Evolutionary conservation across 2,888 invertebrate genomes (phyloP), one percentile per base, ranked within the genome.

Genomic region (Portevinia maculata): DNA sequence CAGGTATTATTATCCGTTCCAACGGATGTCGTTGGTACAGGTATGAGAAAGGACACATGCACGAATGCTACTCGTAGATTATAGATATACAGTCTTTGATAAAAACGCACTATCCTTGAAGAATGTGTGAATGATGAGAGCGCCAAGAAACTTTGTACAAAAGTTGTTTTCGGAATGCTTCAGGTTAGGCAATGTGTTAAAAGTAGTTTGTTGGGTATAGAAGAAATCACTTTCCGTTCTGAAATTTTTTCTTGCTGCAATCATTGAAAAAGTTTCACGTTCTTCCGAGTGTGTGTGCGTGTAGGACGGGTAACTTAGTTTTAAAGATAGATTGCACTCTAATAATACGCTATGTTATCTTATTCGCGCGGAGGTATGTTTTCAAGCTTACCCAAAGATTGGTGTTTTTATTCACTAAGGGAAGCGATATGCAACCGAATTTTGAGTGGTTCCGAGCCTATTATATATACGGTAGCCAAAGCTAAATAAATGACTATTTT

Each of bases 61-160:
- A 41, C 15, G 30, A 34, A 34, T 39, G 37, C 9, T 17, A 21
- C n/a, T n/a, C n/a, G n/a, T n/a, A n/a, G n/a, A 41, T 21, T 41
- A 1, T 7, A 52, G 60, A 53, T 52, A 64, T n/a, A n/a, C n/a
- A n/a, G 64, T 73, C 48, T 64, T 48, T 46, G 30, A 15, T 30
- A 48, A 55, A 39, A 46, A 53, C 34, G 37, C 46, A 24, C 24
- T 24, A 24, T 37, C 37, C 62, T 44, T 73, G 48, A 39, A 55
- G 53, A 30, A 30, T 46, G 13, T 44, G 48, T 37, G 1, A n/a
- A n/a, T n/a, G n/a, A n/a, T n/a, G n/a, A n/a, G n/a, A 73, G 73
- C 73, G 73, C 48, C 73, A 37, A 11, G 19, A 73, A 73, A 73
- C 15, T 73, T 73, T 73, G 15, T 15, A 8, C 11, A 32, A 39